phyloP scores from a whole-genome alignment of 2,888 invertebrate species.

The Drosophila colorata region DNA sequence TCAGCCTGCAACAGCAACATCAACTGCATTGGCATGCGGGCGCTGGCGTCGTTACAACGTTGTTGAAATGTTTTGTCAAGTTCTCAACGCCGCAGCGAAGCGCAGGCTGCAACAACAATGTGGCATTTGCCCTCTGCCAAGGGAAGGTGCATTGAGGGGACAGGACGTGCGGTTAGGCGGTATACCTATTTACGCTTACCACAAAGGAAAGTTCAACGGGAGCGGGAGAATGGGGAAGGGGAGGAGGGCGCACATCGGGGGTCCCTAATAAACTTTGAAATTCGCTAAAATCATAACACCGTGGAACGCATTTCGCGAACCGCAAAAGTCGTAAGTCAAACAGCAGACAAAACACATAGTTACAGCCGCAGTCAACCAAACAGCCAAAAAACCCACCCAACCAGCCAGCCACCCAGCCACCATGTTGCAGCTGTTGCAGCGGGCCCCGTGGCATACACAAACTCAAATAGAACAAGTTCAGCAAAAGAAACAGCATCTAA shows the following conservation, averaged over 20 bases:
- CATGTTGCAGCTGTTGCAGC: conserved; percentile 37
- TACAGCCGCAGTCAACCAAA: conserved; percentile 31
- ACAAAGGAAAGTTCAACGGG: conserved; percentile 54
- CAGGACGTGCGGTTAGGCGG: conserved; percentile 8
- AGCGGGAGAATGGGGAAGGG: no score
- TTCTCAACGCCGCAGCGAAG: conserved; percentile 60
- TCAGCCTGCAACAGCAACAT: conserved; percentile 48
- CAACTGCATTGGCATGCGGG: conserved; percentile 72
- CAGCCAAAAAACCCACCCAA: conserved; percentile 15
- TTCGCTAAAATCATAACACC: conserved; percentile 70
- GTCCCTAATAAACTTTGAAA: conserved; percentile 56
- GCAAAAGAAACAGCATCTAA: conserved; percentile 26
- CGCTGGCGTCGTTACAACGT: conserved; percentile 68
- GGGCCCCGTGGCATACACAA: conserved; percentile 45
- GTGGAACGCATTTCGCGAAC: conserved; percentile 58
- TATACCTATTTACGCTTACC: conserved; percentile 64
- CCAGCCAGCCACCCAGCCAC: conserved; percentile 28
- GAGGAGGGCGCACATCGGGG: conserved; percentile 1
- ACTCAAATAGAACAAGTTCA: conserved; percentile 69
- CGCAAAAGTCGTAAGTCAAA: conserved; percentile 77
- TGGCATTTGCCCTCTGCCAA: conserved; percentile 68
- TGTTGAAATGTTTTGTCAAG: conserved; percentile 80
- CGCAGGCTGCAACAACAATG: conserved; percentile 51
- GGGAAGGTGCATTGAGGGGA: not conserved
- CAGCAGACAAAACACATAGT: conserved; percentile 51